These are phyloP conservation scores for Hyaena hyaena DNA, from an alignment of 2,113 vertebrate species.

Conservation along the genomic window DNA sequence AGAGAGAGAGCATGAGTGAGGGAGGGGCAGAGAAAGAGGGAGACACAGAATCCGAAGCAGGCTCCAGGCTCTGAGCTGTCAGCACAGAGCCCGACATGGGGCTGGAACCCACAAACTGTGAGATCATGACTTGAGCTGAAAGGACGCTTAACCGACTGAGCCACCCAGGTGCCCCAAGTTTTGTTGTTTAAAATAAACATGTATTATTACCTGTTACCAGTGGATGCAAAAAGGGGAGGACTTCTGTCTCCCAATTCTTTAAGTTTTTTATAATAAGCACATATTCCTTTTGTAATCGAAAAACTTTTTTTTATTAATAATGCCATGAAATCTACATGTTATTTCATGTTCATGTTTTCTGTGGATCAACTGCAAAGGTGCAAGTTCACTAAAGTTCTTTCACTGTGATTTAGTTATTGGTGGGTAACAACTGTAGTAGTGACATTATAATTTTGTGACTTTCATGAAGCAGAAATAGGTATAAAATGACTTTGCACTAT, in stretches of 20 bases:
- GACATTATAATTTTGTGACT: constrained; percentile 13
- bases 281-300: background rate
- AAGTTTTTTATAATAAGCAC: background rate
- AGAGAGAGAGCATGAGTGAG: no score
- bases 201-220: background rate
- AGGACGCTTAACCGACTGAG: no score
- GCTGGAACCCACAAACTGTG: no score
- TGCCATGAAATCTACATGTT: background rate
- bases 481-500: background rate
- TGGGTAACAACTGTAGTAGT: background rate
- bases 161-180: background rate
- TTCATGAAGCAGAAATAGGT: constrained; percentile 19
- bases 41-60: no score
- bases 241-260: background rate
- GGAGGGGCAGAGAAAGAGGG: no score
- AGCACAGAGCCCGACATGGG: no score
- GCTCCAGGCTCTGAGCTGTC: no score
- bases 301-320: background rate
- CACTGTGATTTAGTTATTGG: background rate
- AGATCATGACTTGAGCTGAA: no score
- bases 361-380: background rate
- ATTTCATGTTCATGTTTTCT: background rate
- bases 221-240: background rate
- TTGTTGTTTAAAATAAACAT: background rate
- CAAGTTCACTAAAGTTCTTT: background rate